Evolutionary conservation across 2,888 invertebrate genomes (phyloP).

Genomic region (Microctonus aethiopoides): DNA sequence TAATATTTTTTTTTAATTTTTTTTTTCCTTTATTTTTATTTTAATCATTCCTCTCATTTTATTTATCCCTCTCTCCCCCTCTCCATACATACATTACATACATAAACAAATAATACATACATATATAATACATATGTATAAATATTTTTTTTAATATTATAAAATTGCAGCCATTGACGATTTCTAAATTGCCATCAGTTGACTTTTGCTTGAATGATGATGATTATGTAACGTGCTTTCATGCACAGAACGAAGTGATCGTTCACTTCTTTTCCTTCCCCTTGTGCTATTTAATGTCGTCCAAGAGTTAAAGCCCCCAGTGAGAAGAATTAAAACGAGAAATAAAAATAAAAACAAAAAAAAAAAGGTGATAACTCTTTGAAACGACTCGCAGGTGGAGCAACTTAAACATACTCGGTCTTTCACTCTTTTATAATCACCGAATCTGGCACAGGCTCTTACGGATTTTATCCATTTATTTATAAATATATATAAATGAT

Average conservation of each 20-base stretch:
- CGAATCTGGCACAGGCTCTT: constrained; percentile 41
- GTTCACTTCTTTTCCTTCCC: not conserved
- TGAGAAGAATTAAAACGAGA: not conserved
- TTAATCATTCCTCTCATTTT: not conserved
- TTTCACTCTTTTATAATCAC: constrained; percentile 2
- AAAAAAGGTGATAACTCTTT: constrained; percentile 29
- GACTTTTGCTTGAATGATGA: constrained; percentile 1
- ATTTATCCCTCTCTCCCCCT: not conserved
- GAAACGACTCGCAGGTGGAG: constrained; percentile 24
- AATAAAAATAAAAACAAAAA: not conserved
- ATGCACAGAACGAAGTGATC: not conserved
- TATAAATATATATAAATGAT: too few species aligned
- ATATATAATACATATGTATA: not conserved
- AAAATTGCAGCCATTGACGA: constrained; percentile 17
- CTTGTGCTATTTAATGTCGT: not conserved
- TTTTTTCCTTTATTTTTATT: not conserved
- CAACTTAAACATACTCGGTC: not conserved
- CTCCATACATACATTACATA: too few species aligned
- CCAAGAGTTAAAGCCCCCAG: not conserved
- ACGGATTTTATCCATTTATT: constrained; percentile 8
- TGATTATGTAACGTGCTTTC: not conserved
- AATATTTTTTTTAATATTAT: constrained; percentile 7
- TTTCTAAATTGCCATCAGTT: constrained; percentile 26
- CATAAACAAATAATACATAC: too few species aligned
- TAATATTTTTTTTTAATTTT: not conserved